Evolutionary conservation across 2,888 invertebrate genomes (phyloP).

Genomic region (Aphelenchoides bicaudatus): DNA sequence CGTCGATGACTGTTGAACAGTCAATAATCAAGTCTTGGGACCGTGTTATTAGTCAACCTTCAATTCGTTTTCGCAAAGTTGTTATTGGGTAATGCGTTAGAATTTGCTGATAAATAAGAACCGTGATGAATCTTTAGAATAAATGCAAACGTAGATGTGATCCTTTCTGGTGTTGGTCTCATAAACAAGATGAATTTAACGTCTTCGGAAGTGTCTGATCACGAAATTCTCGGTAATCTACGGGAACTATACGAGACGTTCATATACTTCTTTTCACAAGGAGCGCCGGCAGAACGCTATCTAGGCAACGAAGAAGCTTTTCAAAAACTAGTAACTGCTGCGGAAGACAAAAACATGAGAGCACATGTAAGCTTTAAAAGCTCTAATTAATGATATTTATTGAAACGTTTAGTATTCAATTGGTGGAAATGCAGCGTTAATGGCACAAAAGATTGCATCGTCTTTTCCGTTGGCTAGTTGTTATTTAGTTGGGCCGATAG

Average conservation of each 20-base stretch:
- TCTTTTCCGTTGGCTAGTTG: conserved; percentile 62
- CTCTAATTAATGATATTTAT: conserved; percentile 5
- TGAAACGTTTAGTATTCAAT: conserved; percentile 61
- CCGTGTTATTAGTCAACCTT: conserved; percentile 50
- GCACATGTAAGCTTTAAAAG: conserved; percentile 28
- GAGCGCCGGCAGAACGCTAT: conserved; percentile 63
- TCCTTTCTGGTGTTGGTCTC: conserved; percentile 62
- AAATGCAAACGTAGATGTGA: conserved; percentile 64
- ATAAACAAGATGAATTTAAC: conserved; percentile 59
- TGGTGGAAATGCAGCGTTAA: conserved; percentile 65
- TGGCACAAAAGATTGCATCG: conserved; percentile 62
- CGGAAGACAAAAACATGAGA: conserved; percentile 39
- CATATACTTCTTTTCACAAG: conserved; percentile 62
- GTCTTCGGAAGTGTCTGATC: conserved; percentile 53
- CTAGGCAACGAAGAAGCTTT: conserved; percentile 51
- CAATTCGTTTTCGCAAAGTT: conserved; percentile 51
- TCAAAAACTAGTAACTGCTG: conserved; percentile 39
- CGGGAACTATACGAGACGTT: conserved; percentile 62
- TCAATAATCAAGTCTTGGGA: conserved; percentile 55
- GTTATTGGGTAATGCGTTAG: conserved; percentile 50
- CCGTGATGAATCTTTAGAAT: conserved; percentile 41
- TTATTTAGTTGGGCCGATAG: conserved; percentile 64
- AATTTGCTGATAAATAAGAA: background rate
- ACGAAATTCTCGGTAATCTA: conserved; percentile 53
- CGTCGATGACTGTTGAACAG: conserved; percentile 50